phyloP scores from a whole-genome alignment of 2,113 vertebrate species.

The Calyptomena viridis region DNA sequence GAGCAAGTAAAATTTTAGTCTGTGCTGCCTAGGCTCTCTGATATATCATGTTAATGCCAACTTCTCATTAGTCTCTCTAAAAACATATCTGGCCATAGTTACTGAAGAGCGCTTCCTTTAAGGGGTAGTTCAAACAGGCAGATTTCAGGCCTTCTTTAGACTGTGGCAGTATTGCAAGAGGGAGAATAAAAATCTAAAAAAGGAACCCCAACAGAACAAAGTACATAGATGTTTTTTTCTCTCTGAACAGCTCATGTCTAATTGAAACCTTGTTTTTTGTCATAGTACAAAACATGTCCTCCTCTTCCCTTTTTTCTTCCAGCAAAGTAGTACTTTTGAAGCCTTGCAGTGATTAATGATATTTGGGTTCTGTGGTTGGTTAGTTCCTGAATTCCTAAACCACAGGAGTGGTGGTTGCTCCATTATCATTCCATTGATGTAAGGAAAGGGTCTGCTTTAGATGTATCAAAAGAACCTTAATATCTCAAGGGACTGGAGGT shows the following conservation, averaged over 20 bases:
- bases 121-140: neutral
- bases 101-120: neutral
- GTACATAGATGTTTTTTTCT: too few relatives aligned
- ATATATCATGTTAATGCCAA: neutral
- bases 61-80: neutral
- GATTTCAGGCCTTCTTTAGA: neutral
- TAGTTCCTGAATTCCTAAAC: constrained; percentile 51
- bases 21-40: neutral
- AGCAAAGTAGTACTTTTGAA: constrained; percentile 18
- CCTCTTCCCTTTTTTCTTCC: constrained; percentile 2
- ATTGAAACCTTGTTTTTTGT: constrained; percentile 52
- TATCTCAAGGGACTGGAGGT: neutral
- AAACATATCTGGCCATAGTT: neutral
- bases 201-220: neutral
- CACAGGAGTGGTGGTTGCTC: neutral
- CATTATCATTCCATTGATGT: constrained; percentile 16
- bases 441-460: constrained; percentile 23
- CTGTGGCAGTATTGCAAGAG: neutral
- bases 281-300: neutral
- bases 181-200: neutral
- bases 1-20: neutral
- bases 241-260: too few relatives aligned
- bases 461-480: constrained; percentile 42
- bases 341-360: constrained; percentile 30
- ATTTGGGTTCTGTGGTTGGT: constrained; percentile 63